Evolutionary conservation across 2,113 vertebrate genomes (phyloP).

Genomic region (Stegostoma tigrinum): DNA sequence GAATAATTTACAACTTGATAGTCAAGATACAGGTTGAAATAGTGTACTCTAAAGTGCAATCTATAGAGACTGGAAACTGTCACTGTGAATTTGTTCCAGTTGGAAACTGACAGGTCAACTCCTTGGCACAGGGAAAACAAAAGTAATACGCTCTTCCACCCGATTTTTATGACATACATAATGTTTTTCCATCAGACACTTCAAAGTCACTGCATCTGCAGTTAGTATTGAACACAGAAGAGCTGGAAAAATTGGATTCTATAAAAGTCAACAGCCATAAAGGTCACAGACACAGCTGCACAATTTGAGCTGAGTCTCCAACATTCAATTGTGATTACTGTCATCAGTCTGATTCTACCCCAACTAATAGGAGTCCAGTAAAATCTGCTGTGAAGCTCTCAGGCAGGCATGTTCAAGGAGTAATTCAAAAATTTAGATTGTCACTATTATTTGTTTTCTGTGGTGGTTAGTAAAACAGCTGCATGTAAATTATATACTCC

Average conservation of each 20-base stretch:
- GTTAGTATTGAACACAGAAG: neutral
- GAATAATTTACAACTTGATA: conserved; percentile 42
- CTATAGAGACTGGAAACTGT: conserved; percentile 51
- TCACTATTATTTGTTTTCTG: neutral
- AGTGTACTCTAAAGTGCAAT: conserved; percentile 51
- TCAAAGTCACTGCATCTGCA: conserved; percentile 22
- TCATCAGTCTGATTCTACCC: neutral
- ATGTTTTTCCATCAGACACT: conserved; percentile 17
- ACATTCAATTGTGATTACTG: conserved; percentile 17
- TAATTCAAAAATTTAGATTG: neutral
- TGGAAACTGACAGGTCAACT: conserved; percentile 51
- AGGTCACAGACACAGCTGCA: conserved; percentile 28
- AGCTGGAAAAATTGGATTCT: conserved; percentile 28
- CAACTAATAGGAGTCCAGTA: neutral
- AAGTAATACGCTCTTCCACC: conserved; percentile 44
- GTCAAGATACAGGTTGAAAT: conserved; percentile 52
- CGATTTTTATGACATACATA: neutral
- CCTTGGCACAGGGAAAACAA: conserved; percentile 43
- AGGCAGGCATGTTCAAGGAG: neutral
- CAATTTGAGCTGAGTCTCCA: conserved; percentile 3
- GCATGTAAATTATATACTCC: neutral
- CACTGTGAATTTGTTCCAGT: conserved; percentile 52
- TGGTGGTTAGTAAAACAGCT: no score
- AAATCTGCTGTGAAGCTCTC: neutral
- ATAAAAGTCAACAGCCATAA: conserved; percentile 24